Conservation (phyloP, 2,888 invertebrate species). For the Leptopilina syphax region DNA sequence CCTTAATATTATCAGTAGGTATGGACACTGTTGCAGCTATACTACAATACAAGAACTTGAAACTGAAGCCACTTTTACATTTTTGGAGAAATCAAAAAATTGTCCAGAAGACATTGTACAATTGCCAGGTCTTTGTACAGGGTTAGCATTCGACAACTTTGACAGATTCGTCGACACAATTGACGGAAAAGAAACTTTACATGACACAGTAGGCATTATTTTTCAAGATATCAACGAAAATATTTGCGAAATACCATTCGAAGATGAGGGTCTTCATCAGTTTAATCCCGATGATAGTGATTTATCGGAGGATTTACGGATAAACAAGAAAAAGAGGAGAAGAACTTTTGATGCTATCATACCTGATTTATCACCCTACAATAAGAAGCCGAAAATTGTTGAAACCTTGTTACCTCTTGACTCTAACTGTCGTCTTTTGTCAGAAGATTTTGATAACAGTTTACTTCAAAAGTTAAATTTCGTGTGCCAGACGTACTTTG, state of each 20-base stretch:
- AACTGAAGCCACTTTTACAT: slow-evolving; percentile 53
- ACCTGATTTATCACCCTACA: slow-evolving; percentile 41
- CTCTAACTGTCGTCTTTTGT: no score
- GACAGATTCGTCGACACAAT: slow-evolving; percentile 44
- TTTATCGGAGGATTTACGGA: background rate
- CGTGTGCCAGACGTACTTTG: no score
- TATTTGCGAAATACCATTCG: no score
- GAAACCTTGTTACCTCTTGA: slow-evolving; percentile 42
- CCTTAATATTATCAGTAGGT: slow-evolving; percentile 60
- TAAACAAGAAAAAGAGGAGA: slow-evolving; percentile 47
- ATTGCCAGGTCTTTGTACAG: no score
- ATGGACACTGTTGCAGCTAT: slow-evolving; percentile 62
- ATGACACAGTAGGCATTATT: no score
- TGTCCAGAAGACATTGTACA: no score
- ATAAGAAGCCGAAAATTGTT: slow-evolving; percentile 44
- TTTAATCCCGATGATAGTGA: slow-evolving; percentile 30
- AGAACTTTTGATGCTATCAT: slow-evolving; percentile 47
- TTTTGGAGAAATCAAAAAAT: no score
- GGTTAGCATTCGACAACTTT: no score
- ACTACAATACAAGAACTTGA: slow-evolving; percentile 60
- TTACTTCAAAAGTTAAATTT: slow-evolving; percentile 42
- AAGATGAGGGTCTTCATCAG: no score
- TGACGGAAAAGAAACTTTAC: no score
- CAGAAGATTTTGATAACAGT: background rate
- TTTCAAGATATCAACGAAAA: slow-evolving; percentile 30